phyloP scores from a whole-genome alignment of 1,140 invertebrate genomes.

The Drosophila watanabei region DNA sequence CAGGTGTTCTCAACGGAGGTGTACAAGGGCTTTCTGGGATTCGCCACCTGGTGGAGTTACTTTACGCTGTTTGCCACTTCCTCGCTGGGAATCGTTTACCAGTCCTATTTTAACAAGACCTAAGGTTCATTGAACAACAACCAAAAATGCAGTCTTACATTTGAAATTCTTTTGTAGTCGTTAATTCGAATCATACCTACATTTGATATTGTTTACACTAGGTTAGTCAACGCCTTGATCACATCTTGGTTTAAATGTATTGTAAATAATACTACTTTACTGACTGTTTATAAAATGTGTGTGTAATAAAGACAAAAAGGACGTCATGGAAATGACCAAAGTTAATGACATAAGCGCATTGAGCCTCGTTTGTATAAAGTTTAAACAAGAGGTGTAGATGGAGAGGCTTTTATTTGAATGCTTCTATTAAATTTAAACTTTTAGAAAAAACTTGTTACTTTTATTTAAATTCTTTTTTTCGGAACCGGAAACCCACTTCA shows the following conservation, averaged over 20 bases:
- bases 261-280: conserved; percentile 69
- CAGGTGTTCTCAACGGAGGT: conserved; percentile 93
- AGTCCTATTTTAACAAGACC: conserved; percentile 93
- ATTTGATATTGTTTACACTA: conserved; percentile 61
- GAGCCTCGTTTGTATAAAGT: background rate
- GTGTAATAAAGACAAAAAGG: conserved; percentile 49
- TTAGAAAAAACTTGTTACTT: background rate
- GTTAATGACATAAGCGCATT: background rate
- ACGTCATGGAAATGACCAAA: conserved; percentile 23
- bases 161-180: conserved; percentile 26
- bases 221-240: conserved; percentile 7
- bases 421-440: background rate
- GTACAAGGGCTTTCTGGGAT: conserved; percentile 94
- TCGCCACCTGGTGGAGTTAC: conserved; percentile 97
- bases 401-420: background rate
- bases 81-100: conserved; percentile 95
- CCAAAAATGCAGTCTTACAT: conserved; percentile 28
- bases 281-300: conserved; percentile 63
- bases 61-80: conserved; percentile 95
- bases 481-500: background rate
- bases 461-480: background rate
- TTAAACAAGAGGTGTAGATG: background rate
- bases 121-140: conserved; percentile 30
- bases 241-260: conserved; percentile 35
- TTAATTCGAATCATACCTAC: conserved; percentile 10